Evolutionary conservation across 2,888 invertebrate species (phyloP), one percentile per base, ranked within the genome.

Genomic region (Tenthredo livida): DNA sequence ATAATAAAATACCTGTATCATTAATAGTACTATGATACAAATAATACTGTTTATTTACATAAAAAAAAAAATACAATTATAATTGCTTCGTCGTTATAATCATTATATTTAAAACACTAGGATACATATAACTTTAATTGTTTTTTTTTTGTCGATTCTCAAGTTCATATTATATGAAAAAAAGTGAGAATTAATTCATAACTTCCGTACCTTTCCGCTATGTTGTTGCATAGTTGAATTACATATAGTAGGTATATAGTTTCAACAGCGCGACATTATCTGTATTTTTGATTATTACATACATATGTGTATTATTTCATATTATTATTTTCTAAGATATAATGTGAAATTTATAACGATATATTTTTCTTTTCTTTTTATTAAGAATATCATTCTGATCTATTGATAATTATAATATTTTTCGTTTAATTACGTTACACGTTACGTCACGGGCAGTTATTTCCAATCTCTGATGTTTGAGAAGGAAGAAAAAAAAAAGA

Each of bases 1-100:
- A 29, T 47, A 43, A 73, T 43, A 47, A 67, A 67, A 67, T 67
- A 67, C 67, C 67, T 21, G 40, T 54, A n/a, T 21, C 43, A 17
- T 73, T 40, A n/a, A n/a, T n/a, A n/a, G n/a, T n/a, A 73, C 37
- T 9, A 72, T 37, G 61, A 25, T 61, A 67, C 33, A 33, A 17
- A 33, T 25, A 15, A 67, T 67, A 67, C 5, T 67, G 67, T 73
- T 73, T 10, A 47, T 73, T 47, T 40, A n/a, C n/a, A 73, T 40
- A 43, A 10, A 43, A 29, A 73, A 43, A 10, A 43, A 29, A 73
- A 73, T 61, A 61, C 37, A n/a, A 43, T 73, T 73, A 73, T 1
- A 7, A 67, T 33, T 33, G 67, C 73, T 73, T 73, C 73, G 40
- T 40, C 43, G 12, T 73, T 73, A 43, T 73, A 73, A 43, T 73